phyloP scores from a whole-genome alignment of 2,113 vertebrate species.

The Thalassoma bifasciatum region DNA sequence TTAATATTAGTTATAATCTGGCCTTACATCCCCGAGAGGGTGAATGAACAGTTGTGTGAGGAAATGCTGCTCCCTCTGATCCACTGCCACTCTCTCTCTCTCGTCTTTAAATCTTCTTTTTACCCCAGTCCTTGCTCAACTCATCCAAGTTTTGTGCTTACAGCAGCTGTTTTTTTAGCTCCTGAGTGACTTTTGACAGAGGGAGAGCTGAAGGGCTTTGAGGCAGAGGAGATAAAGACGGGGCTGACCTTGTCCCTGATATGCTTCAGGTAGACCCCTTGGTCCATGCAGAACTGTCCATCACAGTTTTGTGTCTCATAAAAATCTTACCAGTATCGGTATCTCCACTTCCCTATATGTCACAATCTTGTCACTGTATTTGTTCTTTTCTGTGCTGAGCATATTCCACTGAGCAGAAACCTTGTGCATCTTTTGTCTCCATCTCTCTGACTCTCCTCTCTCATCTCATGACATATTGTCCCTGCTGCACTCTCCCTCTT shows the following conservation, averaged over 20 bases:
- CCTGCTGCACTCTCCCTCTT: constrained; percentile 3
- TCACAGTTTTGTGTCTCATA: neutral
- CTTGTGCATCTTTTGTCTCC: neutral
- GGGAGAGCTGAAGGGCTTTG: constrained; percentile 1
- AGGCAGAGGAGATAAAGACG: constrained; percentile 28
- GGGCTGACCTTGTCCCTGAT: constrained; percentile 14
- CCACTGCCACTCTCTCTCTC: neutral
- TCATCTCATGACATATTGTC: neutral
- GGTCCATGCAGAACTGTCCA: neutral
- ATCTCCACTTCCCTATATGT: neutral
- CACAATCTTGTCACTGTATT: neutral
- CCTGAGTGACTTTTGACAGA: constrained; percentile 31
- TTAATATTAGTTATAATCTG: no score
- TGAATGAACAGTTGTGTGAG: no score
- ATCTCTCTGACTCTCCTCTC: neutral
- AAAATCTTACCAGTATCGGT: no score
- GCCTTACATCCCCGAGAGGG: no score
- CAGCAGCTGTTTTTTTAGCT: constrained; percentile 12
- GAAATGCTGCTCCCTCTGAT: neutral
- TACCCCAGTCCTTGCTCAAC: neutral
- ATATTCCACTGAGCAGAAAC: neutral
- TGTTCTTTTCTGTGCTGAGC: neutral
- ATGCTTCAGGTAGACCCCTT: neutral
- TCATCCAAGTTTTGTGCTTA: neutral
- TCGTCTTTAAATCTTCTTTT: no score